Evolutionary conservation across 1,140 invertebrate species (phyloP).

Genomic region (Chlorops oryzae): DNA sequence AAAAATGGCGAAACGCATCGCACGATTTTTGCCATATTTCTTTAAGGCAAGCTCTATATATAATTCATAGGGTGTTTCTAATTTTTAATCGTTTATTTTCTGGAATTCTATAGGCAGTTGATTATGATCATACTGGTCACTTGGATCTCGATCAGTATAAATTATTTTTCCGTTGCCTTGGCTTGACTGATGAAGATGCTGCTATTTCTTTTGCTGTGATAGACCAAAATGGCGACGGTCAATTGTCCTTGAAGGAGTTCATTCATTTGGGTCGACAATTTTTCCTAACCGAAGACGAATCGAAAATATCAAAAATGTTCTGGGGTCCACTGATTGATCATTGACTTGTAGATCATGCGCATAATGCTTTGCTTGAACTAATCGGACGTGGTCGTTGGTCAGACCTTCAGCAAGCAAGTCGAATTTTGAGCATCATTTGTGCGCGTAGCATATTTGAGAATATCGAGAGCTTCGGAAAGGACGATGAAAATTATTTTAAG

Average conservation of each 20-base stretch:
- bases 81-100: background rate
- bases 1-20: conserved; percentile 63
- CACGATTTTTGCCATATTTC: conserved; percentile 69
- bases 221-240: conserved; percentile 70
- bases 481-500: conserved; percentile 10
- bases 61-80: background rate
- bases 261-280: conserved; percentile 71
- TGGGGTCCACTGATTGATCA: conserved; percentile 65
- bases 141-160: conserved; percentile 76
- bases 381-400: conserved; percentile 28
- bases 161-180: conserved; percentile 73
- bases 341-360: conserved; percentile 35
- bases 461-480: conserved; percentile 1
- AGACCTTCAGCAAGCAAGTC: conserved; percentile 39
- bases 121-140: conserved; percentile 69
- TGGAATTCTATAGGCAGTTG: conserved; percentile 59
- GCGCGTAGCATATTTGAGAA: conserved; percentile 17
- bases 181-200: conserved; percentile 65
- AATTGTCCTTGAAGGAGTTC: conserved; percentile 69
- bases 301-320: conserved; percentile 71
- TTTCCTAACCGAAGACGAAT: conserved; percentile 70
- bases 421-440: conserved; percentile 20
- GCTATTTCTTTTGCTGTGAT: conserved; percentile 69
- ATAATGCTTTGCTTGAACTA: conserved; percentile 15
- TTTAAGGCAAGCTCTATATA: conserved; percentile 59